Conservation (phyloP, 2,797 vertebrate species). For the Neostethus bicornis region DNA sequence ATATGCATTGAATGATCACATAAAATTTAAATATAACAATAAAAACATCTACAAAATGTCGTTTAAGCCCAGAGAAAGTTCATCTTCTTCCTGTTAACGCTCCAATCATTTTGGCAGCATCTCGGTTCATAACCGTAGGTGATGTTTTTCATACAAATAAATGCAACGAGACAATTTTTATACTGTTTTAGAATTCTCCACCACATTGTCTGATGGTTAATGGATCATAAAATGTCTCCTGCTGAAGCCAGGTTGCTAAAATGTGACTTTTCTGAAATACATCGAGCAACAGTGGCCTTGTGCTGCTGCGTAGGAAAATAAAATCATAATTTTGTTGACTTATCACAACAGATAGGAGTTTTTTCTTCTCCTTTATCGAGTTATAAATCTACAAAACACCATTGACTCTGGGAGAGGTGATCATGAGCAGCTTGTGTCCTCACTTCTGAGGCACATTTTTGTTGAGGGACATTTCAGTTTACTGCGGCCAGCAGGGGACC, state of each 20-base stretch:
- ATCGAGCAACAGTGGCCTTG: slow-evolving; percentile 45
- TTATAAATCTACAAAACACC: slow-evolving; percentile 54
- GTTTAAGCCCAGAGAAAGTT: slow-evolving; percentile 20
- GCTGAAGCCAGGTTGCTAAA: slow-evolving; percentile 21
- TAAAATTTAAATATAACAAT: too few species aligned
- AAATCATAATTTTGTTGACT: slow-evolving; percentile 39
- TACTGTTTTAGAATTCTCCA: slow-evolving; percentile 13
- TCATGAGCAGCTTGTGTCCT: slow-evolving; percentile 40
- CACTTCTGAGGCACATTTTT: slow-evolving; percentile 37
- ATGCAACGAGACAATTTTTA: slow-evolving; percentile 39
- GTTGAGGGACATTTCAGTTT: slow-evolving; percentile 35
- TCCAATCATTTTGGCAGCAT: slow-evolving; percentile 52
- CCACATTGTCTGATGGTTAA: slow-evolving; percentile 8
- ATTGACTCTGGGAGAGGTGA: slow-evolving; percentile 30
- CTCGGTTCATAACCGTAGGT: slow-evolving; percentile 20
- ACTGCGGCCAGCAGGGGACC: slow-evolving; percentile 48
- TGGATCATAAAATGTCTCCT: slow-evolving; percentile 26
- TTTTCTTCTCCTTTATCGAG: slow-evolving; percentile 28
- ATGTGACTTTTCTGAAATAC: slow-evolving; percentile 11
- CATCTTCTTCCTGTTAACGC: slow-evolving; percentile 21
- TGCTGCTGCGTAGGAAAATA: slow-evolving; percentile 23
- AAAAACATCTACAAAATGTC: too few species aligned
- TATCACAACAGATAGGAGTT: slow-evolving; percentile 35
- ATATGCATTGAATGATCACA: too few species aligned
- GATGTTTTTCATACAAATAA: slow-evolving; percentile 27